A percentile compares a stretch with the other conserved stretches of the same genome.
Evolutionary conservation across 2,797 vertebrate species (phyloP).

Genomic region (Spatula versicolor): DNA sequence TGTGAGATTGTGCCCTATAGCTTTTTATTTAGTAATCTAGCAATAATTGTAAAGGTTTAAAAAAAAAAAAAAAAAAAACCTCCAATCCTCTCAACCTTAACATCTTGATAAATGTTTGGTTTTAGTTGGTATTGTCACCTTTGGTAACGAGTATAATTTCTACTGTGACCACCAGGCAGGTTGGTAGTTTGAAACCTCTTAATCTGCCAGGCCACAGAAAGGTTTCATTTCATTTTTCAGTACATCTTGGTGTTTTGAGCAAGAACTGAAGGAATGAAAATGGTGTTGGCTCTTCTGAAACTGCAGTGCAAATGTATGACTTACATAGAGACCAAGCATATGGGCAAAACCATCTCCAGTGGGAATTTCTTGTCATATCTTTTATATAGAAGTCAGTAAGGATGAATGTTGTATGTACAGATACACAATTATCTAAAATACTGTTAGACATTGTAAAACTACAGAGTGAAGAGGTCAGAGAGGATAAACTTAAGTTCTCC

Average conservation of each 20-base stretch:
- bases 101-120: not conserved
- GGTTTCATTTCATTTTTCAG: not conserved
- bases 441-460: not conserved
- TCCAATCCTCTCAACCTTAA: not conserved
- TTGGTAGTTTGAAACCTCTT: not conserved
- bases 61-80: accelerated
- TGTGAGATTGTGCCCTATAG: not conserved
- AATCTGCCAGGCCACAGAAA: not conserved
- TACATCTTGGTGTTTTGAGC: not conserved
- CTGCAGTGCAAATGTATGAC: not conserved
- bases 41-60: not conserved
- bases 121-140: not conserved
- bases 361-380: not conserved
- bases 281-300: not conserved
- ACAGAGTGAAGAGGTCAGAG: not conserved
- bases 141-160: not conserved
- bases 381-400: not conserved
- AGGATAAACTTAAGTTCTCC: not conserved
- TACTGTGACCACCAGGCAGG: not conserved
- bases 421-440: not conserved
- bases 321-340: not conserved
- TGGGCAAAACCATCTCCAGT: not conserved
- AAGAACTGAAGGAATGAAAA: not conserved
- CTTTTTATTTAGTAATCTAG: not conserved
- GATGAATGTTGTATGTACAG: not conserved